Evolutionary conservation across 2,888 invertebrate species (phyloP).

Genomic region (Ochropleura leucogaster): DNA sequence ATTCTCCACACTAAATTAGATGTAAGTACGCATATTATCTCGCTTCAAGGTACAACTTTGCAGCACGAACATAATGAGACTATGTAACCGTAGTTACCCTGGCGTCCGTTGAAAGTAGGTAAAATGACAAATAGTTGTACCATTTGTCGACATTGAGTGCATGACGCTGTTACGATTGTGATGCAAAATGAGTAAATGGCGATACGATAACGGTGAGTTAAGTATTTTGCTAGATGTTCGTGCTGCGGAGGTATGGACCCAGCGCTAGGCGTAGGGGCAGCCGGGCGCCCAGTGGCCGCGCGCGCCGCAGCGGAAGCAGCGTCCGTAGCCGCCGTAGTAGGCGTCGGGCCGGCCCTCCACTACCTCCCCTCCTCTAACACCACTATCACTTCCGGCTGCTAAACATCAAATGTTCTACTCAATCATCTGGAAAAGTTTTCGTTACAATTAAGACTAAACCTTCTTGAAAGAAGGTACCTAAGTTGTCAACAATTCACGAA

Average conservation of each 20-base stretch:
- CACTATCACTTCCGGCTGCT: constrained; percentile 54
- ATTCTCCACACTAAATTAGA: background rate
- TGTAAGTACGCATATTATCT: background rate
- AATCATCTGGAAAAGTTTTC: constrained; percentile 44
- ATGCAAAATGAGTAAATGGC: constrained; percentile 23
- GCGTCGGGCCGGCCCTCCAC: constrained; percentile 80
- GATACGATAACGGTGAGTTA: constrained; percentile 44
- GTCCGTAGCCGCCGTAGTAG: constrained; percentile 92
- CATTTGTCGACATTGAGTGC: background rate
- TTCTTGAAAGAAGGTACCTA: constrained; percentile 19
- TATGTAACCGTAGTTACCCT: background rate
- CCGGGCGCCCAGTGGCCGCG: constrained; percentile 89
- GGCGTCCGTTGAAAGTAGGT: constrained; percentile 5
- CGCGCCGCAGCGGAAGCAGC: constrained; percentile 90
- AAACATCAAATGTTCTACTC: constrained; percentile 58
- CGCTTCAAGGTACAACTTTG: background rate
- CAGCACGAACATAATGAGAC: constrained; percentile 9
- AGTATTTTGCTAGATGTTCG: constrained; percentile 41
- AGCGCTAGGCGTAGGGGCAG: constrained; percentile 74
- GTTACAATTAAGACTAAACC: constrained; percentile 25
- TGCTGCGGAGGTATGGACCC: constrained; percentile 21
- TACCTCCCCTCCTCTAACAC: constrained; percentile 50
- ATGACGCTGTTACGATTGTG: constrained; percentile 20
- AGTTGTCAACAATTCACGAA: constrained; percentile 13
- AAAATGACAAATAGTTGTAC: constrained; percentile 4